These are phyloP conservation scores for Limosa lapponica DNA, from an alignment of 2,797 vertebrate species.

Conservation along the genomic window DNA sequence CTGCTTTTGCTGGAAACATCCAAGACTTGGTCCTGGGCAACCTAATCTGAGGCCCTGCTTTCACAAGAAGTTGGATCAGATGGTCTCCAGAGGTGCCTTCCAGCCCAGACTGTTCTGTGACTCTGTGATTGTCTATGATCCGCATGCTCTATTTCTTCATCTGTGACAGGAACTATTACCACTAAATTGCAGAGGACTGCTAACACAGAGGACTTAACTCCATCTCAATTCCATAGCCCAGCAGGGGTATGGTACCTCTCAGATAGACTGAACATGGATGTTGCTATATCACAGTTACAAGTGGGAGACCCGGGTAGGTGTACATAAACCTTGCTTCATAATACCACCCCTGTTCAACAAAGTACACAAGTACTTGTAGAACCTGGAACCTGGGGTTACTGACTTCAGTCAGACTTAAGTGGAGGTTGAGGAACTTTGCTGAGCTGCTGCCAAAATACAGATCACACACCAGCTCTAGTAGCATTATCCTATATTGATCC, in stretches of 20 bases:
- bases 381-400: background rate
- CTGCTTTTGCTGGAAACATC: background rate
- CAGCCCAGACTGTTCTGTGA: background rate
- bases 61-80: background rate
- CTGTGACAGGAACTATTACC: background rate
- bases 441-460: background rate
- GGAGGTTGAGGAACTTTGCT: background rate
- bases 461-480: background rate
- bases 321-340: background rate
- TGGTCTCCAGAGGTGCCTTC: background rate
- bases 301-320: fast-evolving
- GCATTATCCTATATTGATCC: background rate
- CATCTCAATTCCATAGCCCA: background rate
- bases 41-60: background rate
- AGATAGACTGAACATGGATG: background rate
- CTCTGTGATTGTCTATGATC: background rate
- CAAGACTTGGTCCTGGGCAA: background rate
- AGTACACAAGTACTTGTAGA: background rate
- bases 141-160: background rate
- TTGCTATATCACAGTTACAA: background rate
- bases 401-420: background rate
- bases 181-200: background rate
- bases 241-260: background rate
- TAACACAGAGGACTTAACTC: background rate
- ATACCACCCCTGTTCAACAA: background rate